Evolutionary conservation across 2,888 invertebrate genomes (phyloP), one percentile per base, ranked within the genome.

Genomic region (Oscheius onirici): DNA sequence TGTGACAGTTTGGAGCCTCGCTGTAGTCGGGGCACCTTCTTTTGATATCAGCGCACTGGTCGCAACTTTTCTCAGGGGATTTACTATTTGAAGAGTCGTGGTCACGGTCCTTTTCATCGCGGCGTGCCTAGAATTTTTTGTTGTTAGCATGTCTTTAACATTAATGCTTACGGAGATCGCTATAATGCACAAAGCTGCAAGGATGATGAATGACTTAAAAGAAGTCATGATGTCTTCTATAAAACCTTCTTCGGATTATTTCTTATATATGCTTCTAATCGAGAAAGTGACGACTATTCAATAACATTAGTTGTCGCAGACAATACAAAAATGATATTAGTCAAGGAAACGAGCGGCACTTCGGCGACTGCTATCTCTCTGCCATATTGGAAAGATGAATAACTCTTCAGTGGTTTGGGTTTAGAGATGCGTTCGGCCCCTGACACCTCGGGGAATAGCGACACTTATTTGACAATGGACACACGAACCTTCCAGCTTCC

Each of bases 361-460:
- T 3, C 34, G 34, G 34, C 8, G 34, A 34, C 34, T 34, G 34
- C 34, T 6, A n/a, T n/a, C 34, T 34, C 34, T 34, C 34, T 34
- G 34, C 34, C 20, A 52, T n/a, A 55, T 20, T 55, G 55, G 26
- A n/a, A 55, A 55, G 55, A 55, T 26, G 55, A 55, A 55, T 55
- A 55, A 55, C 55, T 55, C 55, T 55, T 55, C 55, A 55, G 55
- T 55, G 55, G 55, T 28, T 55, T 55, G 55, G 55, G 55, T 55
- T 55, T 55, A 41, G 28, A 41, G 20, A 40, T 58, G 63, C 28
- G 63, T 63, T 63, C 63, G 63, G 17, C 49, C 40, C 17, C 40
- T 22, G 58, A 58, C 34, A 40, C 63, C 49, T 63, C 63, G 63
- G 63, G 63, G 63, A 63, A 63, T 63, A 63, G 49, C 63, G 63